phyloP scores from a whole-genome alignment of 2,797 vertebrate species.

The Tympanoctomys barrerae region DNA sequence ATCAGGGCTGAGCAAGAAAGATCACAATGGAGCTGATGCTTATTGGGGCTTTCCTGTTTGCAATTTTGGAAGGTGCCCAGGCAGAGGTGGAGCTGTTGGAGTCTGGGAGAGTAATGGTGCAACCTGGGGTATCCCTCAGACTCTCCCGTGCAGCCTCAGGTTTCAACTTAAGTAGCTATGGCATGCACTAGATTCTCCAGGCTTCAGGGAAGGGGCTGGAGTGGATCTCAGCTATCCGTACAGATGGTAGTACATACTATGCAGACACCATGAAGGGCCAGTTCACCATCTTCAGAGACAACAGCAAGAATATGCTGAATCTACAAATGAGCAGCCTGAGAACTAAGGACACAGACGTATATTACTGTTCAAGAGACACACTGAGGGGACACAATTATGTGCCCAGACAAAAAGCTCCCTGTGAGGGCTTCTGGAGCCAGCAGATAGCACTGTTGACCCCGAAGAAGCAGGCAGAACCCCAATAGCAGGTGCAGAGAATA shows the following conservation, averaged over 20 bases:
- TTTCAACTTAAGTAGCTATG: background rate
- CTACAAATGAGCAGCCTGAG: background rate
- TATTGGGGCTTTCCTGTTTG: too few relatives aligned
- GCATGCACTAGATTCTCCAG: background rate
- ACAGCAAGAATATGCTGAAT: background rate
- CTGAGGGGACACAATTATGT: too few relatives aligned
- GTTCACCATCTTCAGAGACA: background rate
- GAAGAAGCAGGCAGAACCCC: too few relatives aligned
- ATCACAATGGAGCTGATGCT: too few relatives aligned
- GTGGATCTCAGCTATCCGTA: rapidly evolving
- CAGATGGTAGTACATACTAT: background rate
- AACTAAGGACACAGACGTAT: too few relatives aligned
- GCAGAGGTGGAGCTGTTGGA: background rate
- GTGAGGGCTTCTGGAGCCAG: too few relatives aligned
- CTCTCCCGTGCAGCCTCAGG: background rate
- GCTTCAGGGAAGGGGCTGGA: background rate
- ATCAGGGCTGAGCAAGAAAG: background rate
- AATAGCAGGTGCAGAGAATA: too few relatives aligned
- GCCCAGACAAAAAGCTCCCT: background rate
- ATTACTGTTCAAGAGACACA: too few relatives aligned
- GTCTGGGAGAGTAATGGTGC: background rate
- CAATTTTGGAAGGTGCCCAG: too few relatives aligned
- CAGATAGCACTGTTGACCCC: too few relatives aligned
- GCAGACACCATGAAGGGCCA: background rate
- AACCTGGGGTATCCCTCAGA: background rate